Evolutionary conservation across 1,140 invertebrate species (phyloP).

Genomic region (Harlomillsia oculata): DNA sequence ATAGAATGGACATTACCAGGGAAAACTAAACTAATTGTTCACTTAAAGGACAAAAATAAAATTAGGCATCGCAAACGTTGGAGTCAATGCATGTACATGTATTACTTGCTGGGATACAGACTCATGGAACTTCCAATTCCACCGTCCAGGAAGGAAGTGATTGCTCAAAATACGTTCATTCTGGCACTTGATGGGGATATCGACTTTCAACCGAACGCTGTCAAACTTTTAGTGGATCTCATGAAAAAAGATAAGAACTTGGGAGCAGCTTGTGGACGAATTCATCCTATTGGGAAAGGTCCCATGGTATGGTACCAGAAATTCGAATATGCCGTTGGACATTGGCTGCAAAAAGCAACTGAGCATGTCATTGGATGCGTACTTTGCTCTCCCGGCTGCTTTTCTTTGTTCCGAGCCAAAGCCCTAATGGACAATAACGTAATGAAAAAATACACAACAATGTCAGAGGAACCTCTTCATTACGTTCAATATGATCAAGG

Average conservation of each 20-base stretch:
- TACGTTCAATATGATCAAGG: constrained; percentile 43
- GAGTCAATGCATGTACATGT: constrained; percentile 45
- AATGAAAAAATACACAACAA: constrained; percentile 50
- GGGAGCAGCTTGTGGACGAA: constrained; percentile 48
- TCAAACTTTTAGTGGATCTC: constrained; percentile 46
- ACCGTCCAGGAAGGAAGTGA: constrained; percentile 40
- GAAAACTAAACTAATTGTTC: constrained; percentile 42
- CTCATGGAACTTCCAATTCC: constrained; percentile 43
- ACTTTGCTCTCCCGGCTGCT: constrained; percentile 54
- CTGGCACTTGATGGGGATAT: constrained; percentile 50
- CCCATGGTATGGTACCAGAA: constrained; percentile 57
- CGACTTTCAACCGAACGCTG: constrained; percentile 48
- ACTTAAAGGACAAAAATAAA: constrained; percentile 44
- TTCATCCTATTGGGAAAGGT: constrained; percentile 48
- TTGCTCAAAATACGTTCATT: constrained; percentile 49
- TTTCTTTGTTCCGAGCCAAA: constrained; percentile 49
- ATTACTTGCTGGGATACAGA: constrained; percentile 51
- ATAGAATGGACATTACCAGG: constrained; percentile 42
- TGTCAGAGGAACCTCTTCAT: constrained; percentile 47
- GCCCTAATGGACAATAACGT: constrained; percentile 55
- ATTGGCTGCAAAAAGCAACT: constrained; percentile 59
- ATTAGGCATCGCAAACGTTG: constrained; percentile 45
- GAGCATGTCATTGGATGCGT: constrained; percentile 59
- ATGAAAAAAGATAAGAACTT: constrained; percentile 49
- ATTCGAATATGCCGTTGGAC: constrained; percentile 57